A percentile compares a stretch with the other conserved stretches of the same genome.
Evolutionary conservation across 2,797 vertebrate genomes (phyloP).

Genomic region (Zenarchopterus dispar): DNA sequence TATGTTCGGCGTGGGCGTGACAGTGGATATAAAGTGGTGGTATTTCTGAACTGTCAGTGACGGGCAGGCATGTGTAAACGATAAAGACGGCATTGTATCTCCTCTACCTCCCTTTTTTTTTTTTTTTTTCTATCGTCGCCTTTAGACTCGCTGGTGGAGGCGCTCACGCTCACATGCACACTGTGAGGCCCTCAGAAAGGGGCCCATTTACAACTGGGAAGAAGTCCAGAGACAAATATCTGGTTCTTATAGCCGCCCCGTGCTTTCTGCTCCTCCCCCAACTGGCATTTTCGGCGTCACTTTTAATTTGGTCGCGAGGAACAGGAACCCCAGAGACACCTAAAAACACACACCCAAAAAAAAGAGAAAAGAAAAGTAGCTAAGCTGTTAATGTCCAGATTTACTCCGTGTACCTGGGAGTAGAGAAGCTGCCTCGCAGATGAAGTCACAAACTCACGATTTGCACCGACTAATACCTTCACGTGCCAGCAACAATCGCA

Average conservation of each 20-base stretch:
- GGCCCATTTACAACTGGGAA: constrained; percentile 81
- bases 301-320: constrained; percentile 67
- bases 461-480: not conserved
- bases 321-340: constrained; percentile 28
- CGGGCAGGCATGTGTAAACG: constrained; percentile 73
- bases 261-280: constrained; percentile 64
- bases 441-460: constrained; percentile 17
- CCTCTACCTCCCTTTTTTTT: constrained; percentile 65
- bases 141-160: constrained; percentile 71
- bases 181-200: constrained; percentile 82
- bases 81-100: constrained; percentile 84
- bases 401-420: constrained; percentile 15
- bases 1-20: constrained; percentile 40
- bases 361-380: constrained; percentile 6
- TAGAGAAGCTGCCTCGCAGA: not conserved
- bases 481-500: constrained; percentile 14
- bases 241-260: constrained; percentile 79
- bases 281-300: constrained; percentile 61
- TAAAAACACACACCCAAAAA: constrained; percentile 45
- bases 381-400: constrained; percentile 15
- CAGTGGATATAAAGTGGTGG: constrained; percentile 56
- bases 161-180: constrained; percentile 52
- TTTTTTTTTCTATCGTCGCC: constrained; percentile 61
- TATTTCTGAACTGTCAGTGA: constrained; percentile 69
- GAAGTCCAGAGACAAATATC: constrained; percentile 81